A percentile compares a stretch with the other conserved stretches of the same genome.
These are phyloP conservation scores for Protobothrops mucrosquamatus DNA, from an alignment of 2,113 vertebrate genomes.

Conservation along the genomic window DNA sequence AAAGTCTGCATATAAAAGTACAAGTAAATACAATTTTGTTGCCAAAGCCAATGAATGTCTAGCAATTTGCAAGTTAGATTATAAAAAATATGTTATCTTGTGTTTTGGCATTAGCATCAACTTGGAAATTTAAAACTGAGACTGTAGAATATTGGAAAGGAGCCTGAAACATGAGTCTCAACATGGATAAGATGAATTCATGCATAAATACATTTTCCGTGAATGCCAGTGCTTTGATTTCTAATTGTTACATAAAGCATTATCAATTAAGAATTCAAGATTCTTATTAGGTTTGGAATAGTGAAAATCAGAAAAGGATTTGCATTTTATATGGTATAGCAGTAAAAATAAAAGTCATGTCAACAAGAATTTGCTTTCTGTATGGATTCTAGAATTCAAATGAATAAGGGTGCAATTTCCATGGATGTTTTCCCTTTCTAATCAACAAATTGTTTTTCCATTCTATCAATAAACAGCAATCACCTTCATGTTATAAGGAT, in stretches of 20 bases:
- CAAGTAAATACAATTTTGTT: conserved; percentile 34
- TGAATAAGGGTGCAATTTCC: not conserved
- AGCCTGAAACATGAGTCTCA: conserved; percentile 57
- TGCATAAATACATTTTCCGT: conserved; percentile 12
- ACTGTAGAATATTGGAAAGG: conserved; percentile 63
- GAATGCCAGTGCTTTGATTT: conserved; percentile 41
- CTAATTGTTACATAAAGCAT: conserved; percentile 41
- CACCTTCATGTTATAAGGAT: not conserved
- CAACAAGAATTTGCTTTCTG: conserved; percentile 37
- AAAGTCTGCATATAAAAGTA: conserved; percentile 36
- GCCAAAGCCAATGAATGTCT: conserved; percentile 58
- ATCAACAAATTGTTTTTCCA: conserved; percentile 6
- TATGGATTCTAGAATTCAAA: conserved; percentile 29
- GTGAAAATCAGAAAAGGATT: conserved; percentile 34
- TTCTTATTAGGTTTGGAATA: conserved; percentile 30
- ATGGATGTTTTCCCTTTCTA: conserved; percentile 5
- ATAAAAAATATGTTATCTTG: conserved; percentile 67
- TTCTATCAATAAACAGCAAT: not conserved
- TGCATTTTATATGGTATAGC: conserved; percentile 38
- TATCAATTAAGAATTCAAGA: conserved; percentile 44
- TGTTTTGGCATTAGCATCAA: conserved; percentile 65
- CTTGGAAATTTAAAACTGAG: conserved; percentile 53
- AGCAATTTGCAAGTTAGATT: conserved; percentile 61
- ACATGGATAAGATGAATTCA: conserved; percentile 42
- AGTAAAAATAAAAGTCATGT: conserved; percentile 46